Base-by-base conservation (phyloP, 2,888 invertebrate species). In the Ommatoiulus sabulosus region DNA sequence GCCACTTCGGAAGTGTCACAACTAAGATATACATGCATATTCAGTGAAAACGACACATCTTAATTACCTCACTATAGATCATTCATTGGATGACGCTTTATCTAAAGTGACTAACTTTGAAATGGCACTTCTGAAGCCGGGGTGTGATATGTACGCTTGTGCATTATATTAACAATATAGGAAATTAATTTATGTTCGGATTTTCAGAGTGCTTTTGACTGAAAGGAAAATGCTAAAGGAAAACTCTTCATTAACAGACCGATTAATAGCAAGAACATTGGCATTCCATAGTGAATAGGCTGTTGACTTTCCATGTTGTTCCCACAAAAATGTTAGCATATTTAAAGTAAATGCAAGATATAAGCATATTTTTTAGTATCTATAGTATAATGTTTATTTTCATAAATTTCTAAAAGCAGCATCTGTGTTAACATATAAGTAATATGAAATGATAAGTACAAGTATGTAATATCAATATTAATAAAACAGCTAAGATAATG, bases 211-310 rank as follows among this genome's bases (percentile, higher is more conserved):
- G 44, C 87, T 89, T n/a, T 86, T 89, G 35, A 84, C 86, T 15
- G 89, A 89, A 86, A 86, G 89, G 43, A 89, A 89, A 88, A 84
- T 43, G 35, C 57, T 89, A 12, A 89, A 89, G 80, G 89, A 89
- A 89, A 89, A 88, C 57, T 88, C 89, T 8, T 86, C 88, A 44
- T 72, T 89, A 87, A 89, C 89, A 6, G 88, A 89, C 44, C 63
- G 89, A 5, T 63, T 89, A 48, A 88, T 89, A 12, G 88, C 87
- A 87, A 87, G 52, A 86, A 44, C 48, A 35, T 35, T 80, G 80
- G 8, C 80, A 35, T 80, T 35, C 80, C 80, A 80, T 80, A 12
- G 17, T 80, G 35, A 80, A 12, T 80, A 80, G 80, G 80, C 4
- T 35, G 80, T 6, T 4, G 35, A 24, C n/a, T n/a, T 17, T 63